Conservation (phyloP, 2,113 vertebrate genomes). For the Coracopsis vasa region DNA sequence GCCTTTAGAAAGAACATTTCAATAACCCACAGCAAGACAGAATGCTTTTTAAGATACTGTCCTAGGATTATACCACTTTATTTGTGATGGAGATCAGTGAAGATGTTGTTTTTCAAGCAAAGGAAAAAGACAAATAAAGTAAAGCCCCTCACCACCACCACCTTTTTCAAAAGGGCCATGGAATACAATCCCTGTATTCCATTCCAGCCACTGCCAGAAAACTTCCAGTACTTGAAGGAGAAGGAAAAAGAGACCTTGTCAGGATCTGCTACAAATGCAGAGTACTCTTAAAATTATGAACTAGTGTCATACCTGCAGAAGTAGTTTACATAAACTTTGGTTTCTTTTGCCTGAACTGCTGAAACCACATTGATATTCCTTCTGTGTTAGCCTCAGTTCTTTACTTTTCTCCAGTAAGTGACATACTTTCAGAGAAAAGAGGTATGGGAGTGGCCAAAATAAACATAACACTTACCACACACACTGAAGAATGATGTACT, state of each 20-base stretch:
- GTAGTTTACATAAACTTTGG: not conserved
- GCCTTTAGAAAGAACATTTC: not conserved
- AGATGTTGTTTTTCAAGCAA: not conserved
- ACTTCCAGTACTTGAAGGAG: not conserved
- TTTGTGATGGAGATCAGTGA: not conserved
- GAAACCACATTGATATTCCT: not conserved
- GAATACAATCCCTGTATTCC: not conserved
- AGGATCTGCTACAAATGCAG: not conserved
- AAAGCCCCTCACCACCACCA: not conserved
- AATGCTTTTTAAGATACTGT: accelerated
- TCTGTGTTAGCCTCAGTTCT: not conserved
- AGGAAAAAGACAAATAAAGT: not conserved
- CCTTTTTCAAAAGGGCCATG: not conserved
- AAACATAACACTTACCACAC: not conserved
- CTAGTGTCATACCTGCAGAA: not conserved
- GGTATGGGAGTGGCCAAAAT: not conserved
- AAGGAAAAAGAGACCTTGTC: not conserved
- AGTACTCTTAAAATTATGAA: not conserved
- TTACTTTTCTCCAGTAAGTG: not conserved
- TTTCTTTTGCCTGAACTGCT: not conserved
- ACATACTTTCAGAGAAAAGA: not conserved
- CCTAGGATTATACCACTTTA: not conserved
- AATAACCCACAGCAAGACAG: not conserved
- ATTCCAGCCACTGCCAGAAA: not conserved
- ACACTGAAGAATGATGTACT: not conserved